Conservation (phyloP, 2,888 invertebrate species). For the Dichetophora obliterata region DNA sequence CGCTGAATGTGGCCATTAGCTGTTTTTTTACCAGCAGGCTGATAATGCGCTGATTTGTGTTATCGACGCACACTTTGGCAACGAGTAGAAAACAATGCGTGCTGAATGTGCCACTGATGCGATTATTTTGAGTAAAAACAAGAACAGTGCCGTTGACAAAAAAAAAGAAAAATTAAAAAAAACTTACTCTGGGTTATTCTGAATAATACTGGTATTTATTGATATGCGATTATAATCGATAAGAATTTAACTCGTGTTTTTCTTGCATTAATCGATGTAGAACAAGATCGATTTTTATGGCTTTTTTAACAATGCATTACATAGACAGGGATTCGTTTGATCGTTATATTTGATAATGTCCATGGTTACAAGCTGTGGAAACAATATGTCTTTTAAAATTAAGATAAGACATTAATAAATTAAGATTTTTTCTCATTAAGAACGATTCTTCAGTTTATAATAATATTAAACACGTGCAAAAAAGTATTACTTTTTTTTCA, state of each 20-base stretch:
- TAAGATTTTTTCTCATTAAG: no score
- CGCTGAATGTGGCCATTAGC: no score
- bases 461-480: no score
- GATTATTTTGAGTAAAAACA: neutral
- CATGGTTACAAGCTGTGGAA: neutral
- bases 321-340: neutral
- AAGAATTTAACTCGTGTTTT: neutral
- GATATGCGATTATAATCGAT: no score
- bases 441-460: no score
- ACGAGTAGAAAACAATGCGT: neutral
- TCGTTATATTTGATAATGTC: neutral
- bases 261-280: neutral
- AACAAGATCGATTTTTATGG: constrained; percentile 13
- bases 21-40: no score
- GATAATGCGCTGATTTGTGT: no score
- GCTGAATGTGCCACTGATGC: neutral
- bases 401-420: no score
- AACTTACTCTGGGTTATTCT: neutral
- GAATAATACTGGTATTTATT: no score
- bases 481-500: no score
- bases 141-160: no score
- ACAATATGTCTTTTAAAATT: neutral
- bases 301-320: neutral
- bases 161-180: no score
- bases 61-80: neutral